Evolutionary conservation across 2,888 invertebrate genomes (phyloP), one percentile per base, ranked within the genome.

Genomic region (Aplocera efformata): DNA sequence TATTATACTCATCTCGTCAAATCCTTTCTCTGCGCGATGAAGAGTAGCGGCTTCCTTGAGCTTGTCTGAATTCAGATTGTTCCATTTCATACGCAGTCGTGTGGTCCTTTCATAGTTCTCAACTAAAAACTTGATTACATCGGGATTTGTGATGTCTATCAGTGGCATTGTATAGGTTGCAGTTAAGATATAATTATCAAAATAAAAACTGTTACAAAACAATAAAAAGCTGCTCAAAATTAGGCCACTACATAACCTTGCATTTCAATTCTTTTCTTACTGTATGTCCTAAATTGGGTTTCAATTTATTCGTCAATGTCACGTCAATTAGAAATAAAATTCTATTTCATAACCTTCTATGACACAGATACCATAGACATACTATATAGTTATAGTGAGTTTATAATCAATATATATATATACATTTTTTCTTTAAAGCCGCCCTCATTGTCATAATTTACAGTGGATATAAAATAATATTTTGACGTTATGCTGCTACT

Each of bases 91-190:
- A 2, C 72, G 67, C 24, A 74, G 64, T 7, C 65, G 48, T 0
- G 63, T 52, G 27, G 68, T 68, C 42, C 68, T 76, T 1, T 74
- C 72, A 52, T 73, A 72, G 29, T 20, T 67, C 38, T 74, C 74
- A n/a, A 63, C 28, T 7, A 74, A 62, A 42, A 73, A 74, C 32
- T 67, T 71, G 33, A 74, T 72, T 0, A 65, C 24, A 13, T 60
- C 66, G 0, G 75, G 73, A 21, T 70, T 70, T 6, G 57, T 71
- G 25, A 72, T 64, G 42, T 74, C 75, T 33, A 62, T 21, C 1
- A 60, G 44, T 23, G 73, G 72, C 74, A 74, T 75, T 39, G 41
- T 63, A 17, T 17, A 17, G 5, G 5, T 17, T 3, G 32, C 8
- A 20, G 23, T 26, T 28, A 20, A 21, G 13, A 8, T 35, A 34